Base-by-base conservation (phyloP, 2,888 invertebrate genomes). In the Drosophila conformis region DNA sequence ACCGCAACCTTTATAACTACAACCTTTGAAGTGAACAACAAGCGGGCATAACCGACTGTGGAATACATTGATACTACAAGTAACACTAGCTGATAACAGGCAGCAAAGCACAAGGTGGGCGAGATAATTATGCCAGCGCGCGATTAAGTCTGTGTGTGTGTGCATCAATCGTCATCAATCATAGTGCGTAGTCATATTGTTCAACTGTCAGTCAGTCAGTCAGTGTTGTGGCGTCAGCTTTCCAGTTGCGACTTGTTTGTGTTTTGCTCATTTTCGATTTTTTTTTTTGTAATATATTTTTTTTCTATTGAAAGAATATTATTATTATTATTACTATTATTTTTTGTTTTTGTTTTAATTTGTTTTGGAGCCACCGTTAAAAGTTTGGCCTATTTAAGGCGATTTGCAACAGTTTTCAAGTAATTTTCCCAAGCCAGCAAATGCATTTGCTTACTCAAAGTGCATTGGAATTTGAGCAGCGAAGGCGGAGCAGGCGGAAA, bases 401-500 rank as follows among this genome's bases (percentile, higher is more conserved):
- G 61, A 15, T 49, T 42, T 59, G 48, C 57, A 66, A 58, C 58
- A 49, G 38, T 38, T 51, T 27, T 31, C 13, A 18, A 10, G 11
- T 6, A 63, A 10, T 40, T 35, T 25, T 42, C 49, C 15, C 36
- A n/a, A 2, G 36, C 38, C 29, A 52, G n/a, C 57, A 61, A 68
- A 54, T 78, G 81, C 89, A 56, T 70, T 88, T 88, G 81, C 81
- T 64, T 62, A 13, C 67, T 71, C 65, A 70, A 59, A 65, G 25
- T 10, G 27, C 57, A 15, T 31, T 57, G n/a, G 29, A 48, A 21
- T 60, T n/a, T 21, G n/a, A n/a, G 33, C 8, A 29, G 31, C 21
- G 62, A 52, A 25, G 5, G 36, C 0, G 25, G 31, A 0, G 21
- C 46, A 8, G 4, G 13, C n/a, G 29, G 25, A 29, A 31, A n/a